These are phyloP conservation scores for Drosophila incognita DNA, from an alignment of 2,888 invertebrate species.

Conservation along the genomic window DNA sequence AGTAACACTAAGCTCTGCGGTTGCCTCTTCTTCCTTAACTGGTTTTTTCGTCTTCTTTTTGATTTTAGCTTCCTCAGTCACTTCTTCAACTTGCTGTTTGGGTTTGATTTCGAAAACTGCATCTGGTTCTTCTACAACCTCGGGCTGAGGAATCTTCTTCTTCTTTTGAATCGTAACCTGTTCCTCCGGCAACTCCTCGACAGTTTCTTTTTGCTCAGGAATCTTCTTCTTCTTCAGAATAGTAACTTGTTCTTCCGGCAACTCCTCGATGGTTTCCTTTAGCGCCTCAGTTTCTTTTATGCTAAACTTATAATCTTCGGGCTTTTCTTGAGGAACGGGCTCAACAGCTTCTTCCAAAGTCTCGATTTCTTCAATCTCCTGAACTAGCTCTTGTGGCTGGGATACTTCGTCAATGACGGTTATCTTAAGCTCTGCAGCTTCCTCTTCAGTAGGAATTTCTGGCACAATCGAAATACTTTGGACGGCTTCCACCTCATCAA, in stretches of 20 bases:
- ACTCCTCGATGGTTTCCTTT: conserved; percentile 43
- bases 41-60: conserved; percentile 78
- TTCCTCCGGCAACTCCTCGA: conserved; percentile 55
- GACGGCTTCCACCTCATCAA: conserved; percentile 77
- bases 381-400: conserved; percentile 59
- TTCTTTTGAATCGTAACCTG: conserved; percentile 59
- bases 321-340: conserved; percentile 64
- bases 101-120: conserved; percentile 75
- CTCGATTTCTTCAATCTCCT: conserved; percentile 72
- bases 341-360: conserved; percentile 45
- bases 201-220: conserved; percentile 39
- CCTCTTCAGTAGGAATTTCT: conserved; percentile 76
- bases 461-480: conserved; percentile 76
- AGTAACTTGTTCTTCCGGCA: conserved; percentile 56
- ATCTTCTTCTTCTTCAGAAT: conserved; percentile 62
- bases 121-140: conserved; percentile 81
- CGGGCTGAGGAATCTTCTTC: conserved; percentile 54
- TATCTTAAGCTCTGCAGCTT: conserved; percentile 75
- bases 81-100: conserved; percentile 73
- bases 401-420: conserved; percentile 74
- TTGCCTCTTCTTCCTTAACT: conserved; percentile 68
- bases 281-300: conserved; percentile 55
- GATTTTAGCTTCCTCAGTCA: conserved; percentile 76
- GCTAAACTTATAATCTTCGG: conserved; percentile 56
- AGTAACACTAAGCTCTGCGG: conserved; percentile 79